These are phyloP conservation scores for Axinella damicornis DNA, from an alignment of 37 sponge, comb jelly and placozoan genomes.

Conservation along the genomic window DNA sequence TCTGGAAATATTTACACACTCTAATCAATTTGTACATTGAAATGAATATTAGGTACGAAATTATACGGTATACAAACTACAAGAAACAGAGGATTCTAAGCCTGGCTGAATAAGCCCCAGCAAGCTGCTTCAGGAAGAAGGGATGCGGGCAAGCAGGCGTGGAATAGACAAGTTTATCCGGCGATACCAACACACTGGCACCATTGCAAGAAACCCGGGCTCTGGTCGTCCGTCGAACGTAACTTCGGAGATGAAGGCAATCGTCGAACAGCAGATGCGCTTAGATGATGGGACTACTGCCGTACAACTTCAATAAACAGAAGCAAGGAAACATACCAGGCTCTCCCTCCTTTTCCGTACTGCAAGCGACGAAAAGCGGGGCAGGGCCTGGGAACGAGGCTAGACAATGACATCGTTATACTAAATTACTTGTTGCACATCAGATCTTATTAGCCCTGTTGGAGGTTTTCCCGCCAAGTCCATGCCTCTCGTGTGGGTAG, in stretches of 20 bases:
- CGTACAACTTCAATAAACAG: neutral
- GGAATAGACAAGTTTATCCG: conserved; percentile 24
- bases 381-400: too few relatives aligned
- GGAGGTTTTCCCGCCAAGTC: conserved; percentile 3
- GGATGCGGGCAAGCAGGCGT: neutral
- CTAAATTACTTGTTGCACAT: neutral
- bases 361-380: too few relatives aligned
- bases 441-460: conserved; percentile 23
- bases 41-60: too few relatives aligned
- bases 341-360: too few relatives aligned
- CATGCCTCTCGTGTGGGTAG: conserved; percentile 9
- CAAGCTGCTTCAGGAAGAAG: conserved; percentile 4
- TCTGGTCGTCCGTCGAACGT: conserved; percentile 4
- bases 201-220: conserved; percentile 2
- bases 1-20: too few relatives aligned
- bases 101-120: neutral
- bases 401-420: too few relatives aligned
- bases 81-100: neutral
- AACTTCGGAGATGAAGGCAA: neutral
- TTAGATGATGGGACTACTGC: neutral
- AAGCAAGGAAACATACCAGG: too few relatives aligned
- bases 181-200: neutral
- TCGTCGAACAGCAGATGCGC: neutral
- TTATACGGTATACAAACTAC: conserved; percentile 20
- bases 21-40: too few relatives aligned